Evolutionary conservation across 2,797 vertebrate genomes (phyloP).

Genomic region (Streptopelia turtur): DNA sequence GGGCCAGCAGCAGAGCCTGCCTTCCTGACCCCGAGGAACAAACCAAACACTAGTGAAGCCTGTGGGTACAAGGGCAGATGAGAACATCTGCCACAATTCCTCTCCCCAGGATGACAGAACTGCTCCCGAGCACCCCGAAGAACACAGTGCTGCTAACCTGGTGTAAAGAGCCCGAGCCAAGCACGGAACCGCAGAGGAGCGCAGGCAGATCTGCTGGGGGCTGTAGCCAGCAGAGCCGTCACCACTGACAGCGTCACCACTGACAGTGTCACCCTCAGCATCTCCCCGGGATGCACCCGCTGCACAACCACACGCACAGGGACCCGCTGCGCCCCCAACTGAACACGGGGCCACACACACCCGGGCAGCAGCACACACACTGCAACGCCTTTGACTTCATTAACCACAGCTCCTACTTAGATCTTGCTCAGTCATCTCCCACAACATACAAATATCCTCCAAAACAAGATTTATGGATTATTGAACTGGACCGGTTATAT

Average conservation of each 20-base stretch:
- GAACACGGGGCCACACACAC: neutral
- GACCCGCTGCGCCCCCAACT: too few species aligned
- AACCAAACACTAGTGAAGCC: neutral
- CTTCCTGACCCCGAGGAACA: slow-evolving; percentile 23
- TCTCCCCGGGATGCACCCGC: too few species aligned
- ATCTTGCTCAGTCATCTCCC: accelerated
- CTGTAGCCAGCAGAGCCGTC: too few species aligned
- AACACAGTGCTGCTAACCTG: accelerated
- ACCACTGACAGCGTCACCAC: too few species aligned
- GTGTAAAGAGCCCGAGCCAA: neutral
- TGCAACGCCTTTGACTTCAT: accelerated
- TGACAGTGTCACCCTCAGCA: neutral
- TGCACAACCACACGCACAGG: accelerated
- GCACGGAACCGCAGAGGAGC: neutral
- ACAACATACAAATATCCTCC: accelerated
- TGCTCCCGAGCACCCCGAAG: neutral
- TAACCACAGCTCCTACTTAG: neutral
- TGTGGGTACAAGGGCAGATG: slow-evolving; percentile 6
- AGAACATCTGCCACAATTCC: neutral
- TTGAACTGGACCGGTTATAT: accelerated
- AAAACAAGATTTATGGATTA: accelerated
- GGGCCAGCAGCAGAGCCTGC: neutral
- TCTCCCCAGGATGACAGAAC: neutral
- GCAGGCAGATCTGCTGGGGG: accelerated
- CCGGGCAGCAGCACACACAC: neutral